These are phyloP conservation scores for Mechanitis mazaeus DNA, from an alignment of 2,888 invertebrate species.

Conservation along the genomic window DNA sequence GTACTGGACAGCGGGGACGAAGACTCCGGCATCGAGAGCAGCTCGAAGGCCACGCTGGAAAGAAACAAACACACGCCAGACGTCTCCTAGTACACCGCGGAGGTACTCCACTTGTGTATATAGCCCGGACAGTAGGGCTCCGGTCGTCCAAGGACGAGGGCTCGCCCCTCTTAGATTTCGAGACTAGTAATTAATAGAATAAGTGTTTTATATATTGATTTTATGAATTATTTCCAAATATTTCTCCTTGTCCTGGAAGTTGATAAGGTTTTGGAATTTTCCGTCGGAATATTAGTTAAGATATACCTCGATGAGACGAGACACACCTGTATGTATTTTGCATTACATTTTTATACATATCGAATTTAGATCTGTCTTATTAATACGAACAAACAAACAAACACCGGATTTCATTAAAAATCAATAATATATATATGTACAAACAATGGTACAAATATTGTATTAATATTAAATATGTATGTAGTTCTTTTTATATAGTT, in stretches of 20 bases:
- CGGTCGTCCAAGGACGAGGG: background rate
- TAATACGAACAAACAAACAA: too few species aligned
- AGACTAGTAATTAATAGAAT: too few species aligned
- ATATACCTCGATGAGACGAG: background rate
- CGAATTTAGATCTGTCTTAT: conserved; percentile 32
- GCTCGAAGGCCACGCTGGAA: conserved; percentile 76
- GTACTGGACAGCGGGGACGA: conserved; percentile 80
- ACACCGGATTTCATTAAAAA: too few species aligned
- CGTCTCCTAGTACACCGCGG: conserved; percentile 44
- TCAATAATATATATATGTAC: conserved; percentile 23
- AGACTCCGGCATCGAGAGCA: conserved; percentile 81
- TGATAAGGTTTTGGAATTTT: too few species aligned
- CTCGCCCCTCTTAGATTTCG: too few species aligned
- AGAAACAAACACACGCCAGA: conserved; percentile 55
- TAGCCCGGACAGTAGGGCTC: conserved; percentile 15
- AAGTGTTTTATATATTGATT: too few species aligned
- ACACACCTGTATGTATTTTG: conserved; percentile 23
- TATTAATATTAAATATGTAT: conserved; percentile 38
- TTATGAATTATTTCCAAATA: too few species aligned
- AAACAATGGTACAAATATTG: conserved; percentile 60
- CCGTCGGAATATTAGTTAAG: too few species aligned
- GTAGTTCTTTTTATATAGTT: conserved; percentile 25
- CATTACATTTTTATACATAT: conserved; percentile 48
- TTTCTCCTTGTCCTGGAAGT: too few species aligned
- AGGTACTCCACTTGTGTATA: conserved; percentile 31